phyloP scores from a whole-genome alignment of 2,888 invertebrate genomes.

The Atrina japonica region DNA sequence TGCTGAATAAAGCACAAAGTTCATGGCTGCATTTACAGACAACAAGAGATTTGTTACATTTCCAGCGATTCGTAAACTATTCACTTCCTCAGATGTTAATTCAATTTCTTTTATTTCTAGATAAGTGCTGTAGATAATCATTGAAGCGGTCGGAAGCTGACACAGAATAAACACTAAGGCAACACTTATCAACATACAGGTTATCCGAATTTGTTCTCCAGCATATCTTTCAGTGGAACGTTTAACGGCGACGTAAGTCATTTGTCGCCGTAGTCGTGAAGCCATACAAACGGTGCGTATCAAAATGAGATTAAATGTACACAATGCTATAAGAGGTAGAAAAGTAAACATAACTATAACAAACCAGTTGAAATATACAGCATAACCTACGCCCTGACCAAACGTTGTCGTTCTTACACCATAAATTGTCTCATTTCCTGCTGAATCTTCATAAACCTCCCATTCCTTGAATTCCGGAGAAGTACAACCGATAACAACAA shows the following conservation, averaged over 20 bases:
- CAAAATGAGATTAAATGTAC: slow-evolving; percentile 88
- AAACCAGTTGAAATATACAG: slow-evolving; percentile 85
- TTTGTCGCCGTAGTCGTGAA: slow-evolving; percentile 54
- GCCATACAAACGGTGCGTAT: slow-evolving; percentile 83
- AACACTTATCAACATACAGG: slow-evolving; percentile 89
- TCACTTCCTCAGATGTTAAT: slow-evolving; percentile 40
- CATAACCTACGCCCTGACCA: slow-evolving; percentile 83
- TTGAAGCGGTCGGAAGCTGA: slow-evolving; percentile 86
- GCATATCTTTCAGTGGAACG: slow-evolving; percentile 53
- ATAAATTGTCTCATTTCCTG: slow-evolving; percentile 46
- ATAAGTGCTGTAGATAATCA: slow-evolving; percentile 82
- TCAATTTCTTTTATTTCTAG: slow-evolving; percentile 45
- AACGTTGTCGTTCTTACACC: slow-evolving; percentile 77
- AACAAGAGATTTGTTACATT: slow-evolving; percentile 88
- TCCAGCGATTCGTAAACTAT: slow-evolving; percentile 81
- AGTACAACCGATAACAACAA: slow-evolving; percentile 84
- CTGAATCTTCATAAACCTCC: slow-evolving; percentile 28
- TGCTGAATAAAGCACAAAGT: slow-evolving; percentile 89
- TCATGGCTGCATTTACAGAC: slow-evolving; percentile 88
- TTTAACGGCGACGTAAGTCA: slow-evolving; percentile 54
- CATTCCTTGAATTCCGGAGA: slow-evolving; percentile 87
- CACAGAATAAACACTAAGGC: slow-evolving; percentile 88
- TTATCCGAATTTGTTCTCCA: slow-evolving; percentile 84
- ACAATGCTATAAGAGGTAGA: slow-evolving; percentile 86
- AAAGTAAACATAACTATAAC: slow-evolving; percentile 81